Evolutionary conservation across 2,888 invertebrate species (phyloP).

Genomic region (Coelogynopora nodosa): DNA sequence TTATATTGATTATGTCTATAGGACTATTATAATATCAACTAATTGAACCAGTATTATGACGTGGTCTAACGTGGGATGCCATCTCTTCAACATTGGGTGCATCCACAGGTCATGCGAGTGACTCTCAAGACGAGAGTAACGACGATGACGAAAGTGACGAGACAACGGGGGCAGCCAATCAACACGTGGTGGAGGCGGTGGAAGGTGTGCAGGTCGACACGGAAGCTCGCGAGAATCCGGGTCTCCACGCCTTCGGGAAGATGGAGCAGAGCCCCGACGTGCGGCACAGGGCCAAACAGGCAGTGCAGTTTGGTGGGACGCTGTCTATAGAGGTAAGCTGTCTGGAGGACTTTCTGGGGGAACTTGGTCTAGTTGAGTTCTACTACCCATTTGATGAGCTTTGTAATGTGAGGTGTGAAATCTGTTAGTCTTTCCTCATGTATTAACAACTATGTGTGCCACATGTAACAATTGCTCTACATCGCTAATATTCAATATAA

Average conservation of each 20-base stretch:
- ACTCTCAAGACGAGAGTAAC: background rate
- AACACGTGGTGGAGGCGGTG: background rate
- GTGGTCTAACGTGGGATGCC: background rate
- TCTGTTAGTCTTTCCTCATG: too few relatives aligned
- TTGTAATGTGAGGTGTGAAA: too few relatives aligned
- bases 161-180: background rate
- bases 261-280: slow-evolving; percentile 83
- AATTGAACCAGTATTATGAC: too few relatives aligned
- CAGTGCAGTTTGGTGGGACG: background rate
- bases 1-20: too few relatives aligned
- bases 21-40: too few relatives aligned
- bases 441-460: too few relatives aligned
- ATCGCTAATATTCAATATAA: too few relatives aligned
- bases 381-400: too few relatives aligned
- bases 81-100: background rate
- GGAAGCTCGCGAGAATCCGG: slow-evolving; percentile 66
- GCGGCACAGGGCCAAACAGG: background rate
- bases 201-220: slow-evolving; percentile 49
- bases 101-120: too few relatives aligned
- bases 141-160: background rate
- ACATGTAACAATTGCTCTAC: too few relatives aligned
- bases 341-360: too few relatives aligned
- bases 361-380: too few relatives aligned
- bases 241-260: slow-evolving; percentile 75
- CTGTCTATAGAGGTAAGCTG: slow-evolving; percentile 52